A percentile compares a stretch with the other conserved stretches of the same genome.
phyloP scores from a whole-genome alignment of 1,140 invertebrate genomes.

The Calosoma granatense region DNA sequence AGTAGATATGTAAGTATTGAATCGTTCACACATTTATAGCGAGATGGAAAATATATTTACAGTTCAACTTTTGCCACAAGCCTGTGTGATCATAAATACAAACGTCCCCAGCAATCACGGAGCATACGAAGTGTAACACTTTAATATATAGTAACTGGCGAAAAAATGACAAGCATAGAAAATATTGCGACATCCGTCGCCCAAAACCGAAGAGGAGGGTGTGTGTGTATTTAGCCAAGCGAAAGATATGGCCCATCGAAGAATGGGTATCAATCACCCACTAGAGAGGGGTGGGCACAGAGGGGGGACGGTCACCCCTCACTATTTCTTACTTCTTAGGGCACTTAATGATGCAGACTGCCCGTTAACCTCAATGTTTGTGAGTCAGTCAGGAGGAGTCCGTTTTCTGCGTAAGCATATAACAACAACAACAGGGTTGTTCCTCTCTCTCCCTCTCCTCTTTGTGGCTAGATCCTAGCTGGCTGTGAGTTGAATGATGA shows the following conservation, averaged over 20 bases:
- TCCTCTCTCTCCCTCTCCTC: background rate
- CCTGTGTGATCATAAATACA: too few species aligned
- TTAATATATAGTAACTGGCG: background rate
- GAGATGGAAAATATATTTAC: too few species aligned
- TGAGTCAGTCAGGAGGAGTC: too few species aligned
- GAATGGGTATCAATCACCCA: slow-evolving; percentile 23
- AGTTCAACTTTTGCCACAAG: too few species aligned
- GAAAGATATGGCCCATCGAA: slow-evolving; percentile 31
- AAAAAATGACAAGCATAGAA: background rate
- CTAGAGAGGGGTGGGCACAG: slow-evolving; percentile 15
- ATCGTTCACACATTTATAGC: too few species aligned
- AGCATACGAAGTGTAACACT: background rate
- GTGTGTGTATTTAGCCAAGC: slow-evolving; percentile 22
- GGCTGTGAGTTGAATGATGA: background rate
- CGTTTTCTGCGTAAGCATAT: too few species aligned
- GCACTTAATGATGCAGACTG: slow-evolving; percentile 24
- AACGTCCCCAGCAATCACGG: background rate
- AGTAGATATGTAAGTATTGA: too few species aligned
- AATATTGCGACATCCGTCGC: background rate
- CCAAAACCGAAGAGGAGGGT: too few species aligned
- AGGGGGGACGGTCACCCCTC: slow-evolving; percentile 15
- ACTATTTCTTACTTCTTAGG: background rate
- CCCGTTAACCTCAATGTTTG: slow-evolving; percentile 18
- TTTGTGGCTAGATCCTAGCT: background rate
- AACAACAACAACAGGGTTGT: background rate